phyloP scores from a whole-genome alignment of 2,113 vertebrate genomes.

The Mungos mungo region DNA sequence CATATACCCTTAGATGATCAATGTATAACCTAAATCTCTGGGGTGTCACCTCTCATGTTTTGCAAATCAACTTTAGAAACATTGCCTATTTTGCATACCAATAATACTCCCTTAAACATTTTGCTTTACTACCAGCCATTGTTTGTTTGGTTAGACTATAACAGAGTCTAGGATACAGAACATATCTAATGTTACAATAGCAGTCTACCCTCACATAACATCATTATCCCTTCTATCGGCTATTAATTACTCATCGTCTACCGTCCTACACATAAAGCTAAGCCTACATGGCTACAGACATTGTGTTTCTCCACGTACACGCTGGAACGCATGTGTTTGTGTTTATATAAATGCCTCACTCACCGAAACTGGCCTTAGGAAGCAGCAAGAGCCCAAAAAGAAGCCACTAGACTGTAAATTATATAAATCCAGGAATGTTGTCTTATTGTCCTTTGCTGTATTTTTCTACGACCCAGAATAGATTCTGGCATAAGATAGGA shows the following conservation, averaged over 20 bases:
- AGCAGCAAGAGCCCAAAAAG: neutral
- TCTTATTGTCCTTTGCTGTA: neutral
- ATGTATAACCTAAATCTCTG: neutral
- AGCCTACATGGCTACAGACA: neutral
- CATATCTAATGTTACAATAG: neutral
- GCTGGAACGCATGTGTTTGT: neutral
- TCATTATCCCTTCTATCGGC: neutral
- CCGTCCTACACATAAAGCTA: neutral
- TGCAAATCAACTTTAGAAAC: neutral
- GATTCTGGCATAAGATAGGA: neutral
- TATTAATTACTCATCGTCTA: neutral
- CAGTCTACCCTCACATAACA: neutral
- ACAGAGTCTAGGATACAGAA: neutral
- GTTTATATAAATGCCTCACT: neutral
- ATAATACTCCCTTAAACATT: neutral
- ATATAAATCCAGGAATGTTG: neutral
- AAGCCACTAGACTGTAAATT: neutral
- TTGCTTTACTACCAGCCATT: neutral
- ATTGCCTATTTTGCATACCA: neutral
- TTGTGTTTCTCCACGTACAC: neutral
- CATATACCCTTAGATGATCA: neutral
- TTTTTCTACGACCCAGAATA: conserved; percentile 40
- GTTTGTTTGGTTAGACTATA: neutral
- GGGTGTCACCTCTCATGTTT: neutral
- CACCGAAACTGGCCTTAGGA: neutral